Base-by-base conservation (phyloP, 2,113 vertebrate species). In the Peromyscus maniculatus region DNA sequence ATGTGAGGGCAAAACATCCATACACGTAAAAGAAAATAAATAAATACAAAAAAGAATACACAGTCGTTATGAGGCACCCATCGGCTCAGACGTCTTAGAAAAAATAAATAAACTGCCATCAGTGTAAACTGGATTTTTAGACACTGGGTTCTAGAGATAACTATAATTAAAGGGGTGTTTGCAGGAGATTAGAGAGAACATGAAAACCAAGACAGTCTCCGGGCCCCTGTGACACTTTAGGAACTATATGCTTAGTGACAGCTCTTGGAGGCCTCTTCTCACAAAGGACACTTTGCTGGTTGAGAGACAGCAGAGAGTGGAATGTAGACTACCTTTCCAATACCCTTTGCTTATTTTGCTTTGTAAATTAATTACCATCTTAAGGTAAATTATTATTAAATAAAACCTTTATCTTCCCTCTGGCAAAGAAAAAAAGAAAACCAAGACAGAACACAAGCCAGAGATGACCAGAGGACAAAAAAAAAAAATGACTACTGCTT, bases 371-470 rank as follows among this genome's bases (percentile, higher is more conserved):
- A n/a, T 74, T 92, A 64, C 19, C 24, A 91, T 83, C 94, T 79
- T 79, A 39, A 96, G 33, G 9, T 89, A 3, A 75, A 36, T 83
- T 72, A n/a, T 80, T 75, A 79, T 84, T 95, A 71, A 94, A 67
- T 95, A 93, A 95, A 66, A 19, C 11, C 9, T 39, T 57, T 91
- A 83, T 94, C 52, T 96, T 84, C n/a, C 59, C 93, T 88, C n/a
- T 92, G 49, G n/a, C 49, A 80, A 78, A 43, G 43, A 49, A 49
- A 49, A 49, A 49, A 49, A 49, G 46, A 49, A 49, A 49, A 49
- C 46, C 46, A 49, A 49, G 46, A 49, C 46, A 49, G 10, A 21
- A 78, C 5, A 80, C 24, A 55, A 39, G 12, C 19, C 21, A 79
- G 2, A 90, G n/a, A 36, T 31, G 16, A 66, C 39, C 13, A 15